Percentiles rank a stretch among this genome's conserved stretches.
Conservation (phyloP, 2,888 invertebrate genomes). For the Trichopoda pennipes region DNA sequence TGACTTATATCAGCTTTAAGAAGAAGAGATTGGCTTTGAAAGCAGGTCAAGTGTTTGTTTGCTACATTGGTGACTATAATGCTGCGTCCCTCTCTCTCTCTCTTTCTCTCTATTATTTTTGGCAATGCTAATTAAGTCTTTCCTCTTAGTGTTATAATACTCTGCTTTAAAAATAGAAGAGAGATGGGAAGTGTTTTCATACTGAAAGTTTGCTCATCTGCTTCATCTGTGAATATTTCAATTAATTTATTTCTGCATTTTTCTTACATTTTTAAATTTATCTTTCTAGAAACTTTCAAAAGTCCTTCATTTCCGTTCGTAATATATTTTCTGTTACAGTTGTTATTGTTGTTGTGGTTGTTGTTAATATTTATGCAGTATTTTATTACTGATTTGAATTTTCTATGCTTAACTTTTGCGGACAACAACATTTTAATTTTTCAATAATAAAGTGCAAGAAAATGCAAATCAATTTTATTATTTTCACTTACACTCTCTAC, state of each 20-base stretch:
- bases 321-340: not conserved
- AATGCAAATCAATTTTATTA: slow-evolving; percentile 66
- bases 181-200: too few species aligned
- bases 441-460: slow-evolving; percentile 65
- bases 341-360: too few species aligned
- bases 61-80: too few species aligned
- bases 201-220: not conserved
- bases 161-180: too few species aligned
- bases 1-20: too few species aligned
- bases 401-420: slow-evolving; percentile 63
- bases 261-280: not conserved
- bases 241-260: too few species aligned
- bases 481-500: slow-evolving; percentile 62
- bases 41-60: too few species aligned
- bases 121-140: too few species aligned
- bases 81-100: too few species aligned
- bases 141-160: too few species aligned
- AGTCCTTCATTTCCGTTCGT: slow-evolving; percentile 44
- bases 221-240: not conserved
- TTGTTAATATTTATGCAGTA: not conserved
- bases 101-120: too few species aligned
- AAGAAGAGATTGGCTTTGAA: too few species aligned
- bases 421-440: slow-evolving; percentile 67
- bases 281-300: slow-evolving; percentile 10
- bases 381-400: slow-evolving; percentile 57